phyloP scores from a whole-genome alignment of 2,888 invertebrate species.

The Cantharis flavilabris region DNA sequence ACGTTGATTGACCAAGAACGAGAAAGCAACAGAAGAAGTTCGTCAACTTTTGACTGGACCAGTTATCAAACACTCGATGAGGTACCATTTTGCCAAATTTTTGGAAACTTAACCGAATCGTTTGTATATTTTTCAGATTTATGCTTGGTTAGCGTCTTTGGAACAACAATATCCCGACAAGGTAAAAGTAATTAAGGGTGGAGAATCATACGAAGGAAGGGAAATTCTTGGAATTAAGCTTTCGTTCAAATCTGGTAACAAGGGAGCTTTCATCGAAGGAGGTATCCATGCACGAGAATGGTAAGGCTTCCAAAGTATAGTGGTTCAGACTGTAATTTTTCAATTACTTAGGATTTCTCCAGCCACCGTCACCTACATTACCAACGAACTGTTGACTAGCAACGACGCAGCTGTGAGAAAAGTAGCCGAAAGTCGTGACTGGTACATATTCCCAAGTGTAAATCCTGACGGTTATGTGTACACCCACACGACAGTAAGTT shows the following conservation, averaged over 20 bases:
- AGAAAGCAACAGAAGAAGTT: conserved; percentile 33
- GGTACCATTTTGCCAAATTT: conserved; percentile 34
- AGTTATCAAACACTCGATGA: conserved; percentile 63
- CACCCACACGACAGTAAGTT: conserved; percentile 64
- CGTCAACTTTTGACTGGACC: conserved; percentile 60
- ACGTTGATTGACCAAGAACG: conserved; percentile 54
- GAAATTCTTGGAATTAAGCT: conserved; percentile 62
- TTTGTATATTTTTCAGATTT: background rate
- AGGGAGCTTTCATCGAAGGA: conserved; percentile 66
- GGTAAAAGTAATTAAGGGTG: conserved; percentile 60
- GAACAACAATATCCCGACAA: conserved; percentile 56
- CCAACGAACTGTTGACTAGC: conserved; percentile 71
- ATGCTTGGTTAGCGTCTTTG: conserved; percentile 59
- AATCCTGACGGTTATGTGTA: conserved; percentile 79
- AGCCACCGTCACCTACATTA: conserved; percentile 56
- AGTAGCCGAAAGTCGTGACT: conserved; percentile 69
- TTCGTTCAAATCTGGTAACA: conserved; percentile 53
- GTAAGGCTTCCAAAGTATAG: conserved; percentile 33
- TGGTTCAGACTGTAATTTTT: too few species aligned
- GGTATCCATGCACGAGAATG: conserved; percentile 57
- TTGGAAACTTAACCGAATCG: background rate
- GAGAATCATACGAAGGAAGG: conserved; percentile 64
- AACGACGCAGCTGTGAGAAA: conserved; percentile 58
- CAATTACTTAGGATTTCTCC: conserved; percentile 45
- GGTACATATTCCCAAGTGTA: conserved; percentile 74